Evolutionary conservation across 2,113 vertebrate genomes (phyloP), one percentile per base, ranked within the genome.

Genomic region (Serilophus lunatus): DNA sequence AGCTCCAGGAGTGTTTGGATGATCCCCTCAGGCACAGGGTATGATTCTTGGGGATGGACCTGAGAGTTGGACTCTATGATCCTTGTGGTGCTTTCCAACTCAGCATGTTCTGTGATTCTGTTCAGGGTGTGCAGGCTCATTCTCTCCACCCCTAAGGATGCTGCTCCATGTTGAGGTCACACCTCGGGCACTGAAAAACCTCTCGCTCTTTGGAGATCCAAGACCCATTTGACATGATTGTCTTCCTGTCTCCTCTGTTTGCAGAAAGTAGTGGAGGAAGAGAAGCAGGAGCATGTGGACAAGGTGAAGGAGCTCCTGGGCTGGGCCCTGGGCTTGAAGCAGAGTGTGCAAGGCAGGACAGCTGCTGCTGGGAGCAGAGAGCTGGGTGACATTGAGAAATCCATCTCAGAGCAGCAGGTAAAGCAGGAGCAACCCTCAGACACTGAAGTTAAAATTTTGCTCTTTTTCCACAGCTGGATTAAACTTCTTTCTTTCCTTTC

Each of bases 221-320:
- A 20, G 45, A 47, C 45, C 22, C 13, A 29, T 35, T 4, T 87
- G 65, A 83, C 1, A 0, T 53, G 31, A 8, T 29, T 76, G 7
- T 68, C 9, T 82, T 51, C 53, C 54, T 96, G 35, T 85, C 42
- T 68, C 63, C 71, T 45, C 42, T 47, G 7, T 66, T 12, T 95
- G 24, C 96, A 99, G 99, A 99, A 99, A 98, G 98, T 99, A 42
- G 98, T 99, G 79, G 99, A 99, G 98, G 99, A 99, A 90, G 99
- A 99, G 83, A 99, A 98, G 96, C 99, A 99, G 93, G 99, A 99
- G 82, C 97, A 98, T 1, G 97, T 99, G 81, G 98, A 99, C 31
- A 99, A 99, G 56, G 98, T 99, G 88, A 99, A 99, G 75, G 98
- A 99, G 15, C 98, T 99, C 38, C 97, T 99, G 69, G 97, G 98